phyloP scores from a whole-genome alignment of 2,888 invertebrate genomes.

The Ptycholaimellus sp. region DNA sequence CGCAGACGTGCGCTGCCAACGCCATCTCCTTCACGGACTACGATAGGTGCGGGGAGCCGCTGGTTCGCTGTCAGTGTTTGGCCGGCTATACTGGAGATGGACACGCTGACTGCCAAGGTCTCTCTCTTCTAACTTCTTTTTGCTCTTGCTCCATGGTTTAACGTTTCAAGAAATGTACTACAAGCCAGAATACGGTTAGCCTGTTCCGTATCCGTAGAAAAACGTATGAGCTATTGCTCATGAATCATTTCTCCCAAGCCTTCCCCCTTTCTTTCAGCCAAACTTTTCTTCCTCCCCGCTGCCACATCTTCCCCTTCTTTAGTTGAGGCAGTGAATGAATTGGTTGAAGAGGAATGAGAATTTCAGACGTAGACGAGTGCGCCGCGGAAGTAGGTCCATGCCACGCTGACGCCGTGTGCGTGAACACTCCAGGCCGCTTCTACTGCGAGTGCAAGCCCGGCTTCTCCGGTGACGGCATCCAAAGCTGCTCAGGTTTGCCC shows the following conservation, averaged over 20 bases:
- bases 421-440: conserved; percentile 22
- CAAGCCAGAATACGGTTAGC: no score
- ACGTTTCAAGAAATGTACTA: no score
- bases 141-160: no score
- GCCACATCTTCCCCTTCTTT: no score
- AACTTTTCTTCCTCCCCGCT: no score
- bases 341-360: no score
- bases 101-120: conserved; percentile 15
- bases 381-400: conserved; percentile 12
- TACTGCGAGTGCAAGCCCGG: conserved; percentile 22
- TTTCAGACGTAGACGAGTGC: conserved; percentile 20
- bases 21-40: conserved; percentile 20
- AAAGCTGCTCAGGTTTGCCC: no score
- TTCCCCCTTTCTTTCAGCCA: no score
- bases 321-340: no score
- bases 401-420: conserved; percentile 18
- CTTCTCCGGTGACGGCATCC: conserved; percentile 11
- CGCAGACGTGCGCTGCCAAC: conserved; percentile 20
- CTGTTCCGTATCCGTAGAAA: no score
- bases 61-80: conserved; percentile 20
- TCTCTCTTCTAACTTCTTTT: neutral
- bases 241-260: no score
- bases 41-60: conserved; percentile 20
- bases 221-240: no score
- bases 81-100: conserved; percentile 22